Evolutionary conservation across 2,113 vertebrate genomes (phyloP).

Genomic region (Eurypyga helias): DNA sequence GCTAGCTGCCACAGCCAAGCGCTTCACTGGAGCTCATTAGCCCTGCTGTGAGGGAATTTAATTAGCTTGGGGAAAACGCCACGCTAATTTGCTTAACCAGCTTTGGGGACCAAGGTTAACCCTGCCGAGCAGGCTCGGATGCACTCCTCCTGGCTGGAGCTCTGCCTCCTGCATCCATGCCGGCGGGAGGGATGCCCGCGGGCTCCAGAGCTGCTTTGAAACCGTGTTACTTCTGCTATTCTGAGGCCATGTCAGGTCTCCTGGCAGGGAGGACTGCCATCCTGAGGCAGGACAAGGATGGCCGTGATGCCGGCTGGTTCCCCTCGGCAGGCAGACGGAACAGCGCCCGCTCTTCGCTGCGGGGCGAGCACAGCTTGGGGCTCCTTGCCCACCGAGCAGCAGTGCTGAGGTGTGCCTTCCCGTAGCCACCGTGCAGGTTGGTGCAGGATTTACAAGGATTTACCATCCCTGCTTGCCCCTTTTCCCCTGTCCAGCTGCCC

Average conservation of each 20-base stretch:
- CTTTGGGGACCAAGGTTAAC: slow-evolving; percentile 37
- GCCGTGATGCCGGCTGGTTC: rapidly evolving
- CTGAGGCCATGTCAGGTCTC: not conserved
- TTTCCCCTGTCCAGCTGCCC: rapidly evolving
- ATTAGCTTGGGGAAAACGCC: slow-evolving; percentile 33
- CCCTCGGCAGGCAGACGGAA: not conserved
- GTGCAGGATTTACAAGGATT: not conserved
- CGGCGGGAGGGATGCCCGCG: rapidly evolving
- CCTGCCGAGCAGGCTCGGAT: not conserved
- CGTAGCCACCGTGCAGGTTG: rapidly evolving
- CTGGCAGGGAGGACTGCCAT: not conserved
- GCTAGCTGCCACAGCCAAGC: not conserved
- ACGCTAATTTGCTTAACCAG: slow-evolving; percentile 59
- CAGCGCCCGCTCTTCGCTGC: rapidly evolving
- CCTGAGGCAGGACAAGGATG: not conserved
- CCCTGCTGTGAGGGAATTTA: slow-evolving; percentile 49
- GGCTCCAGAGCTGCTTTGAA: not conserved
- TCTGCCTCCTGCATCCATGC: not conserved
- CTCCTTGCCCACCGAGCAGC: not conserved
- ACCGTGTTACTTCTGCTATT: not conserved
- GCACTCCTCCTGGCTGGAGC: not conserved
- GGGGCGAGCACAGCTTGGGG: rapidly evolving
- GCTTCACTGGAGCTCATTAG: slow-evolving; percentile 46
- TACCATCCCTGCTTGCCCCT: not conserved
- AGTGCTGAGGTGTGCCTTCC: not conserved